Evolutionary conservation across 1,140 invertebrate species (phyloP), one percentile per base, ranked within the genome.

Genomic region (Plectrocnemia conspersa): DNA sequence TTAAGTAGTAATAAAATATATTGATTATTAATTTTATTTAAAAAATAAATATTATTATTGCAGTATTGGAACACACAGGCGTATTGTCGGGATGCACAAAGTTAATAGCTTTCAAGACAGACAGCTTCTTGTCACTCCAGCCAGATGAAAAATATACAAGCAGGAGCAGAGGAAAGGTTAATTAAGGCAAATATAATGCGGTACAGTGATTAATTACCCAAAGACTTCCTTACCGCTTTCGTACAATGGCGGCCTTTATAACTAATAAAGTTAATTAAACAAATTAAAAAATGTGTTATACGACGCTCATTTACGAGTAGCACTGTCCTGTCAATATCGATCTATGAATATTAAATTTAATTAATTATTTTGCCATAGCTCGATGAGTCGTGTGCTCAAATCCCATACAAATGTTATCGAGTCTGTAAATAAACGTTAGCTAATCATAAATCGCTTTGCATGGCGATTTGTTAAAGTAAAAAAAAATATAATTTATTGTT

Each of bases 31-130:
- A n/a, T n/a, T 29, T 29, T 29, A n/a, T 29, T n/a, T 29, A 29
- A 29, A 38, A 38, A 38, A 7, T 38, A 16, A 16, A 38, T 38
- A 13, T 38, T 38, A 38, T n/a, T n/a, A n/a, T n/a, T n/a, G n/a
- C n/a, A n/a, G n/a, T n/a, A n/a, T n/a, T n/a, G n/a, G 15, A 13
- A 16, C 35, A 16, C 5, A 7, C 7, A 9, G 5, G 7, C 35
- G 15, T 38, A 38, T 38, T 38, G 35, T 38, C 35, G 13, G 21
- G 10, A n/a, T 50, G 25, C 23, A 24, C 33, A 38, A 32, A 50
- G 47, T 50, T 50, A 50, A 50, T 50, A 50, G 47, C 47, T 50
- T 50, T 50, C 32, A 11, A 35, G 47, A 50, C 47, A 50, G 47
- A 50, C 47, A 50, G 19, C 33, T 21, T 50, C 25, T 47, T 32